Evolutionary conservation across 1,140 invertebrate genomes (phyloP).

Genomic region (Psix sp.): DNA sequence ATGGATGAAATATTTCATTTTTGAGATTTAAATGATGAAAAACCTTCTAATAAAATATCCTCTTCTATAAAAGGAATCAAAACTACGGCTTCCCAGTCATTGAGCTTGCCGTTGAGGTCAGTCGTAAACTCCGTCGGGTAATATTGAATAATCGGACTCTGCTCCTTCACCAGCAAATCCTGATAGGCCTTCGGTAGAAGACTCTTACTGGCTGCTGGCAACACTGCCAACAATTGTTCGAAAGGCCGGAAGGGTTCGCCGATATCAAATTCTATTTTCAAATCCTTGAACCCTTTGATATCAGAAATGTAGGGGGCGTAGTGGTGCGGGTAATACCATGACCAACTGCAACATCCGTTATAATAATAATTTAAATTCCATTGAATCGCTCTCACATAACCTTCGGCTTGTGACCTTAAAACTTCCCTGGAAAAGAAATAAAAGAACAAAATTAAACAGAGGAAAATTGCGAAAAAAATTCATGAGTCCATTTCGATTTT

Average conservation of each 20-base stretch:
- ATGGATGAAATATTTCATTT: too few relatives aligned
- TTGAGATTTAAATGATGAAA: neutral
- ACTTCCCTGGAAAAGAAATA: slow-evolving; percentile 80
- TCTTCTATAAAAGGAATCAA: slow-evolving; percentile 98
- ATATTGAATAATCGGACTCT: slow-evolving; percentile 91
- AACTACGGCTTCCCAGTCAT: slow-evolving; percentile 98
- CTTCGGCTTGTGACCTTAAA: slow-evolving; percentile 86
- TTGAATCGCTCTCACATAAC: slow-evolving; percentile 94
- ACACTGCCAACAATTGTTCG: slow-evolving; percentile 94
- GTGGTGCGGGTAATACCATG: slow-evolving; percentile 98
- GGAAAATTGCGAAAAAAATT: neutral
- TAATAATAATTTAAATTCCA: slow-evolving; percentile 99
- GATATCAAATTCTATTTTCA: slow-evolving; percentile 87
- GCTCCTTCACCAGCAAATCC: slow-evolving; percentile 86
- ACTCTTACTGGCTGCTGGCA: slow-evolving; percentile 90
- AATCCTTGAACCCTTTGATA: slow-evolving; percentile 87
- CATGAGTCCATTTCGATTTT: neutral
- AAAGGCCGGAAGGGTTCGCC: slow-evolving; percentile 95
- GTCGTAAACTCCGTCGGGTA: slow-evolving; percentile 94
- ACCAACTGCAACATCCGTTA: slow-evolving; percentile 96
- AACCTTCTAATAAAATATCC: slow-evolving; percentile 74
- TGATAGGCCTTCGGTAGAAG: slow-evolving; percentile 90
- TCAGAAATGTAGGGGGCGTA: slow-evolving; percentile 98
- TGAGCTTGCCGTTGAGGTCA: slow-evolving; percentile 94
- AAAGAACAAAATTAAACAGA: neutral